Base-by-base conservation (phyloP, 2,888 invertebrate genomes). In the Scotopteryx bipunctaria region DNA sequence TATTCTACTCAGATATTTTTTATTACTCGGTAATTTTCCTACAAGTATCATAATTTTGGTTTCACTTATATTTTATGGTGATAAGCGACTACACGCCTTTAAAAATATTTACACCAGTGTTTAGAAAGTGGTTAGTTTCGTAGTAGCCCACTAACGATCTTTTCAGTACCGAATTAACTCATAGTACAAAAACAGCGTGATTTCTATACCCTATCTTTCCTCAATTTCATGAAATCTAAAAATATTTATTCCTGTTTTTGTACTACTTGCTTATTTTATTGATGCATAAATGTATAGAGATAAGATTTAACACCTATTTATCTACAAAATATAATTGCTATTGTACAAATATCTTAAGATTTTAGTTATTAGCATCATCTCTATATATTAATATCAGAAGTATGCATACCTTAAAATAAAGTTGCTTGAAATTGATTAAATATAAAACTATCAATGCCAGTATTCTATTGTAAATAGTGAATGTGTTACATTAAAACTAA, bases 381-480 rank as follows among this genome's bases (percentile, higher is more conserved):
- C 61, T 21, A 36, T 48, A 48, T 45, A 35, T 38, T 21, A 13
- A 16, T 29, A 57, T 44, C 55, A 46, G 37, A 54, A 53, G 43
- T 38, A 54, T 45, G 35, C n/a, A 41, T 37, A 55, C 17, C 40
- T 40, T 33, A 45, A 13, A 32, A 55, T 43, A 50, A 54, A 46
- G 38, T 55, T 42, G 57, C 55, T 60, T 57, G 62, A 73, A 70
- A 66, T 65, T 57, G 46, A 51, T 59, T 53, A 49, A 71, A 72
- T 63, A 74, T 67, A 73, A 75, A 77, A 77, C 76, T 77, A 79
- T 86, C 75, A 81, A 86, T 83, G 86, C 88, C 89, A 89, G 89
- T 89, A 89, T 89, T 89, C 83, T 83, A 87, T 76, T 88, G 87
- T 89, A 89, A 84, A 89, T 88, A 88, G 64, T 82, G 69, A 82